A percentile compares a stretch with the other conserved stretches of the same genome.
These are phyloP conservation scores for Ectemnius continuus DNA, from an alignment of 2,888 invertebrate species.

Conservation along the genomic window DNA sequence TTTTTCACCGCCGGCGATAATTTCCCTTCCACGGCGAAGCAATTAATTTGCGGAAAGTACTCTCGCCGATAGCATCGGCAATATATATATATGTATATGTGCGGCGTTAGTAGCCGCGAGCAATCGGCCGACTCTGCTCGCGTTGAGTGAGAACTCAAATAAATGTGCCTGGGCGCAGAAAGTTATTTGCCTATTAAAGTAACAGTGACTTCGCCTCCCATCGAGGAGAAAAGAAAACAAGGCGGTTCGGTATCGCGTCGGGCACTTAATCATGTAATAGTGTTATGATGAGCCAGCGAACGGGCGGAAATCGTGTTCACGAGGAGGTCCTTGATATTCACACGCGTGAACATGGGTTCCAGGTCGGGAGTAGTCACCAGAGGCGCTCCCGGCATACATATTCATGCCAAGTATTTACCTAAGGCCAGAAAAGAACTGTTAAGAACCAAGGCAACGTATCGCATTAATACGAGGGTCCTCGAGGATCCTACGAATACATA, in stretches of 20 bases:
- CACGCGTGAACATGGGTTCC: constrained; percentile 31
- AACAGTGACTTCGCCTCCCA: background rate
- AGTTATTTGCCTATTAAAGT: constrained; percentile 5
- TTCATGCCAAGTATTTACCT: constrained; percentile 63
- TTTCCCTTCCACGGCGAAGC: constrained; percentile 27
- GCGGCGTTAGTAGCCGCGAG: background rate
- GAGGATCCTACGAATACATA: constrained; percentile 61
- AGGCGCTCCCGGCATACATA: constrained; percentile 52
- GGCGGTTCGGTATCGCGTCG: constrained; percentile 15
- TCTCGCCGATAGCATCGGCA: background rate
- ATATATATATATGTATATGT: too few species aligned
- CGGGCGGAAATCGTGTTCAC: constrained; percentile 21
- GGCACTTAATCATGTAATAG: constrained; percentile 13
- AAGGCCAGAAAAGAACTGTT: constrained; percentile 65
- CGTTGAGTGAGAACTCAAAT: constrained; percentile 2
- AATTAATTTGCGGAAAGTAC: constrained; percentile 27
- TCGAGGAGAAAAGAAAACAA: background rate
- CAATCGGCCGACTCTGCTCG: background rate
- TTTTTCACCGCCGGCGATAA: constrained; percentile 36
- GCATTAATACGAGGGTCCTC: constrained; percentile 63
- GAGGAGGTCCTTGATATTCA: constrained; percentile 34
- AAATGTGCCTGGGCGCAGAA: background rate
- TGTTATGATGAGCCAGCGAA: constrained; percentile 15
- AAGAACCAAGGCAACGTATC: constrained; percentile 61
- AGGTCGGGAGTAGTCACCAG: constrained; percentile 52